Evolutionary conservation across 2,888 invertebrate genomes (phyloP), one percentile per base, ranked within the genome.

Genomic region (Aspidiotus rigidus): DNA sequence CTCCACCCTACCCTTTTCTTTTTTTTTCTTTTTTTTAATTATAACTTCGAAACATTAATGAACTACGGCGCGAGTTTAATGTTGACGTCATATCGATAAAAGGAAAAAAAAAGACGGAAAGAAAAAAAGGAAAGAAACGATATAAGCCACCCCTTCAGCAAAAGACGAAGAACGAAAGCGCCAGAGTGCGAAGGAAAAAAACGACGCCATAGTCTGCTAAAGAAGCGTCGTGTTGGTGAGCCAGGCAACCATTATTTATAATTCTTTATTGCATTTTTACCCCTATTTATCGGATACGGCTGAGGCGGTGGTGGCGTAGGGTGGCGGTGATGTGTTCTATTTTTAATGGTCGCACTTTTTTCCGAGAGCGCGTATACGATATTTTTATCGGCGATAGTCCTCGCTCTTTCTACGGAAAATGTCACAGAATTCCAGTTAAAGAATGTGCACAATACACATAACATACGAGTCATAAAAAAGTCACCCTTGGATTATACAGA

Each of bases 171-270:
- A 49, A 49, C 10, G n/a, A 49, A 6, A 11, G 49, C 49, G 49
- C n/a, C 49, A 11, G n/a, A 49, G 11, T n/a, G 11, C 16, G 10
- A 10, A 16, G 11, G 10, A 44, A 62, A 62, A 62, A 62, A 62
- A 62, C 62, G 62, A 62, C 62, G 62, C 62, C 62, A 62, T 62
- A 62, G 62, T 62, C 41, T 44, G 62, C n/a, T 44, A 17, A 64
- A 62, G 62, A 64, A 64, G 64, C 64, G 64, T 64, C 64, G 64
- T 56, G 64, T 56, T 64, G 64, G 64, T 64, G 64, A 56, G 41
- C 64, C 55, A 41, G 17, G 64, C 64, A 64, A 64, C 64, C 64
- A 64, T 64, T 64, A 64, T 55, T 64, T 55, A 64, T 64, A 56
- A 64, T 40, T 64, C 64, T 64, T 64, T 55, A 64, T 64, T 64